Base-by-base conservation (phyloP, 1,140 invertebrate species). In the Leptinotarsa undecemlineata region DNA sequence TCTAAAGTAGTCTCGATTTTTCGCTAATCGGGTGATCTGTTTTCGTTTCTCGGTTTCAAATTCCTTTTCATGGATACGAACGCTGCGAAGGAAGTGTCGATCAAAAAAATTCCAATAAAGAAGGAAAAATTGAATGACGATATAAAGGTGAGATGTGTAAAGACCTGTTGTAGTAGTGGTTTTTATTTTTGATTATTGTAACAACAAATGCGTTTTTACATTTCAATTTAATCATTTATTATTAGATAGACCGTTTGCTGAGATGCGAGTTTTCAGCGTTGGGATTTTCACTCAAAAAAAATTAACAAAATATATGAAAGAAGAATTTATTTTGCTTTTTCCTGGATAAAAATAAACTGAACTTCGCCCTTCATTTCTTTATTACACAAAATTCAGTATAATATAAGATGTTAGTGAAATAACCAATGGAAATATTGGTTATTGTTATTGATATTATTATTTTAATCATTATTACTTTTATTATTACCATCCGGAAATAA, bases 101-200 rank as follows among this genome's bases (percentile, higher is more conserved):
- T 77, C 51, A 71, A 74, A 26, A 80, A 79, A 70, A 68, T 81
- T 33, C 19, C 76, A 13, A 67, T 79, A 1, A 81, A 80, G 57
- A 81, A 81, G 61, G 73, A 80, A 23, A 75, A 47, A 51, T 72
- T 79, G 17, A 77, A 75, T 66, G 79, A 81, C 57, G 79, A 81
- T 61, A 81, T 81, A 67, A 80, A 81, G 74, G 80, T 81, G 72
- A 76, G 57, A 23, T 42, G 33, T 42, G 6, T 11, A 11, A 11
- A 71, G 19, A 8, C 5, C 26, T 6, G 64, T 26, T 33, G 13
- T 33, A 48, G 42, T 17, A 68, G 42, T 68, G 8, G 33, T 42
- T 42, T 42, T 42, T 42, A 11, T 11, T 42, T 42, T 42, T 42
- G 33, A 42, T 42, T 42, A 11, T 3, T 42, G 33, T 42, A 42